phyloP scores from a whole-genome alignment of 1,140 invertebrate genomes.

The Dendroctonus valens region DNA sequence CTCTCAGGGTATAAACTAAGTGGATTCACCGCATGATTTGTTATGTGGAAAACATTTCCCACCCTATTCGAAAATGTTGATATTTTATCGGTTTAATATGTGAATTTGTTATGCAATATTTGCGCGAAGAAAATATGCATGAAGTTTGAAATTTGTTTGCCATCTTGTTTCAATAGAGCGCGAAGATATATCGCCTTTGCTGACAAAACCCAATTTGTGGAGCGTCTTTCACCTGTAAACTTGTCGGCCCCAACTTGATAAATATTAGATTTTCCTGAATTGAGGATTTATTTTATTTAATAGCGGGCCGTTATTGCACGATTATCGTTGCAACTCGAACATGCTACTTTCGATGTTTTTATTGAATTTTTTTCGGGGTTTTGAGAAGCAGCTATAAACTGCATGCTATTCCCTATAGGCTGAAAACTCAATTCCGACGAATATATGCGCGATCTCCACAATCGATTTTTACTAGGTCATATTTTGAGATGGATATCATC shows the following conservation, averaged over 20 bases:
- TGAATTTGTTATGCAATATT: slow-evolving; percentile 2
- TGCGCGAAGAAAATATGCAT: slow-evolving; percentile 19
- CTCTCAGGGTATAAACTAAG: no score
- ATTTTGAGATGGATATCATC: slow-evolving; percentile 25
- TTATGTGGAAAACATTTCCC: no score
- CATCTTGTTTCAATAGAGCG: slow-evolving; percentile 23
- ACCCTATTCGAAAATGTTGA: no score
- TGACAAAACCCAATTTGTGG: slow-evolving; percentile 33
- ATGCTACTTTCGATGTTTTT: no score
- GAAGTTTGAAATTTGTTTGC: slow-evolving; percentile 36
- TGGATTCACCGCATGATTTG: no score
- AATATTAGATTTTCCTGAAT: slow-evolving; percentile 24
- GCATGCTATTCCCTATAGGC: no score
- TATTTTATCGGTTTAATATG: neutral
- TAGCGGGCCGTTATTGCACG: neutral
- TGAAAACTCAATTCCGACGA: no score
- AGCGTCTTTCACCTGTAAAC: slow-evolving; percentile 30
- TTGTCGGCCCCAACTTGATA: slow-evolving; percentile 29
- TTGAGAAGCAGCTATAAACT: no score
- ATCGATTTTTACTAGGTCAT: slow-evolving; percentile 20
- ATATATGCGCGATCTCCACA: neutral
- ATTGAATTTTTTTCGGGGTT: no score
- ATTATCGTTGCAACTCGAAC: no score
- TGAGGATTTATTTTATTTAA: slow-evolving; percentile 8
- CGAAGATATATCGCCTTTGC: slow-evolving; percentile 19